Conservation (phyloP, 1,140 invertebrate genomes). For the Catajapyx aquilonaris region DNA sequence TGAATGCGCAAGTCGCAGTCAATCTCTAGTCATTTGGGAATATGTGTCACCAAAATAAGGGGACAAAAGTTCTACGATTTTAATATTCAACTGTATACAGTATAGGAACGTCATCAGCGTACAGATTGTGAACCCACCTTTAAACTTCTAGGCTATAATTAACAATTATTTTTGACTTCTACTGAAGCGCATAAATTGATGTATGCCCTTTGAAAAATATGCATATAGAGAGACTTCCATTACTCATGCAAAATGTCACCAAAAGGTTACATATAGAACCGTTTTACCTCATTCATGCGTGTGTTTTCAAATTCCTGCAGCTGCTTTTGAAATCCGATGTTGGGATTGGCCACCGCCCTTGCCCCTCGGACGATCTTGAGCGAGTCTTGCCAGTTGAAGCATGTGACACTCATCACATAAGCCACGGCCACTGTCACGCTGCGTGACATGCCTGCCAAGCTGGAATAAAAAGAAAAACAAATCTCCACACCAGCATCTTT, state of each 20-base stretch:
- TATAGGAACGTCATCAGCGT: too few species aligned
- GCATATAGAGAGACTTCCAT: background rate
- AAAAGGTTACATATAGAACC: slow-evolving; percentile 7
- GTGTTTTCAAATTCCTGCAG: slow-evolving; percentile 76
- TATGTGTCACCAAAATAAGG: too few species aligned
- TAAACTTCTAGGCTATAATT: slow-evolving; percentile 2
- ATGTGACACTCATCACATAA: slow-evolving; percentile 85
- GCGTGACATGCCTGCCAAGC: slow-evolving; percentile 85
- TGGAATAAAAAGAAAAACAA: slow-evolving; percentile 17
- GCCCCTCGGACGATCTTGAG: slow-evolving; percentile 80
- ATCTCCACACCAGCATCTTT: too few species aligned
- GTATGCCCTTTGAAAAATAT: slow-evolving; percentile 2
- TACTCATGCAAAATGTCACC: background rate
- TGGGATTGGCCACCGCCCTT: slow-evolving; percentile 78
- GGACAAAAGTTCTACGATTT: too few species aligned
- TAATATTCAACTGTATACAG: too few species aligned
- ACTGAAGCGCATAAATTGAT: slow-evolving; percentile 1
- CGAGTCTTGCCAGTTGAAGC: slow-evolving; percentile 77
- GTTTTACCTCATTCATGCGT: slow-evolving; percentile 55
- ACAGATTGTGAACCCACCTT: too few species aligned
- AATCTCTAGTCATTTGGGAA: too few species aligned
- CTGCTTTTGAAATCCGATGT: slow-evolving; percentile 84
- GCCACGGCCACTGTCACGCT: slow-evolving; percentile 86
- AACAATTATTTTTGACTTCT: background rate
- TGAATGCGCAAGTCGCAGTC: too few species aligned